Percentiles rank a stretch among this genome's conserved stretches.
Evolutionary conservation across 2,888 invertebrate genomes (phyloP).

Genomic region (Morinoia aosen): DNA sequence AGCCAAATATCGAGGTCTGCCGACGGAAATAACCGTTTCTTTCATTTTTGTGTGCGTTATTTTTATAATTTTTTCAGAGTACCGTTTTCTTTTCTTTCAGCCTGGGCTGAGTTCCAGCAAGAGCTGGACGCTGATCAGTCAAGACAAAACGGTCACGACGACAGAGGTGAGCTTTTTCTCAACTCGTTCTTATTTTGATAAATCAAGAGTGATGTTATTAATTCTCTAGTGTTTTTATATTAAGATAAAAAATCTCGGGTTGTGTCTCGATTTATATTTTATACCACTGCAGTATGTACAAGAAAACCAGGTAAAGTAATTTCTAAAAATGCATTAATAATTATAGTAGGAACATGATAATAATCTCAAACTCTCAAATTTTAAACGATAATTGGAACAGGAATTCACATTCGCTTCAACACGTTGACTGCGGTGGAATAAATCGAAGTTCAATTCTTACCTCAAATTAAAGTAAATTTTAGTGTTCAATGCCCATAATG

Average conservation of each 20-base stretch:
- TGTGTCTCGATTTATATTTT: neutral
- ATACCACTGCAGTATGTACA: neutral
- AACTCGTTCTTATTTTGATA: neutral
- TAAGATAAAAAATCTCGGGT: neutral
- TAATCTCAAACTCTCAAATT: too few species aligned
- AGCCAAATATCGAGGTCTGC: neutral
- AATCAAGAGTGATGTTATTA: neutral
- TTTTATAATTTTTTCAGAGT: neutral
- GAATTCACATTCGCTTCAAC: too few species aligned
- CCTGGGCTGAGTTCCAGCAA: conserved; percentile 38
- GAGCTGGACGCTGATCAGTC: conserved; percentile 18
- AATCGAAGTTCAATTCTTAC: too few species aligned
- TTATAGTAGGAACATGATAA: too few species aligned
- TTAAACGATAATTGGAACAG: too few species aligned
- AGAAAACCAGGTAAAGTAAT: neutral
- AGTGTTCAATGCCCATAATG: too few species aligned
- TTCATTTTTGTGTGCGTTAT: neutral
- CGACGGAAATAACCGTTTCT: neutral
- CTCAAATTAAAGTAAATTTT: too few species aligned
- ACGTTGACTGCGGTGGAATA: too few species aligned
- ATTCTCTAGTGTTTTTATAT: neutral
- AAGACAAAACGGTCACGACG: conserved; percentile 41
- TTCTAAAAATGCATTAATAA: neutral
- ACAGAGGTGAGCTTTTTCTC: conserved; percentile 8
- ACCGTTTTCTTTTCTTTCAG: neutral